Evolutionary conservation across 1,140 invertebrate genomes (phyloP), one percentile per base, ranked within the genome.

Genomic region (Drosophila athabasca): DNA sequence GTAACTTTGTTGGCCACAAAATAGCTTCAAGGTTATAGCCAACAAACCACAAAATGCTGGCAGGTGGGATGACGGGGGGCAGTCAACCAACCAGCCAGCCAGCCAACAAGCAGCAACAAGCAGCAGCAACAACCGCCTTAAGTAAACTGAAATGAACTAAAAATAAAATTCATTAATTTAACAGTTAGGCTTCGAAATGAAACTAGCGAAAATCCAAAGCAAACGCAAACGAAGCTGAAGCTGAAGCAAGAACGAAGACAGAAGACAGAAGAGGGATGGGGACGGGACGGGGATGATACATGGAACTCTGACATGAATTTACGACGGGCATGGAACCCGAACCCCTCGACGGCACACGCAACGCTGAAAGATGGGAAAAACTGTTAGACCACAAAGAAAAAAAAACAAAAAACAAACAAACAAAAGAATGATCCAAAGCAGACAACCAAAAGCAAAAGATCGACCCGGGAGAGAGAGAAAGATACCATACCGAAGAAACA

Each of bases 161-260:
- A 70, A 70, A 79, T 78, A 69, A 62, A 62, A 71, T 60, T 49
- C 60, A 81, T 81, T 80, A 62, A 81, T 71, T 80, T 71, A 80
- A 80, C 77, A 80, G 78, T 80, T 80, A 81, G 64, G 67, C 66
- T 76, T 48, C 11, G 39, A 62, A 74, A 79, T 46, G 46, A 35
- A 80, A 62, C 77, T 49, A 80, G 19, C 44, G 22, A 45, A 57
- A 46, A 45, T 35, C 17, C 26, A 24, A 35, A 66, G 17, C 29
- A 70, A 70, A 64, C 59, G 75, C 59, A 65, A 69, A 79, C 11
- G 11, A 35, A 13, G 11, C 35, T 13, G 35, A 39, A 41, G n/a
- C 17, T 19, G 17, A 19, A 44, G 55, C 49, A n/a, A 1, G 8
- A 50, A 44, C 11, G 29, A 6, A 17, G 13, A 7, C 15, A 19